Evolutionary conservation across 2,113 vertebrate species (phyloP).

Genomic region (Merops nubicus): DNA sequence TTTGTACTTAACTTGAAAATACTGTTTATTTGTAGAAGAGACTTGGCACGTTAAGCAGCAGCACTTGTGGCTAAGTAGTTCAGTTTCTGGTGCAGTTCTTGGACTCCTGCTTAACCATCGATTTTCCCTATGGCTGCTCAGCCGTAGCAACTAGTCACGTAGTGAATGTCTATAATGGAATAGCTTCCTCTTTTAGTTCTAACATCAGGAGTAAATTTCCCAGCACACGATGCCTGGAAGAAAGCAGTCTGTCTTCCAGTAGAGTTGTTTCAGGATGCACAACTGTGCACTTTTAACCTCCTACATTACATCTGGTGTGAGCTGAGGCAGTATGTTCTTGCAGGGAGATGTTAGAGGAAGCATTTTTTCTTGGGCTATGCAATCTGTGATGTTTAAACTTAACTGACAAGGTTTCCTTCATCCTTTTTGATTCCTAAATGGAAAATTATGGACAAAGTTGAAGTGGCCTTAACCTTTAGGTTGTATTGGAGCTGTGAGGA

Average conservation of each 20-base stretch:
- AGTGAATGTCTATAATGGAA: neutral
- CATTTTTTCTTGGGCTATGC: neutral
- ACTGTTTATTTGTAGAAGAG: neutral
- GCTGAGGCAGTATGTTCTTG: neutral
- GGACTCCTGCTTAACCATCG: neutral
- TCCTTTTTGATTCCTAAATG: neutral
- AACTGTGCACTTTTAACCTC: neutral
- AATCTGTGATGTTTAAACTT: neutral
- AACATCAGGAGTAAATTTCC: neutral
- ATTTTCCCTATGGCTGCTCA: neutral
- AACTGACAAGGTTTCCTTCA: neutral
- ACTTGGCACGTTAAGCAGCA: neutral
- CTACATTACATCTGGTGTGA: neutral
- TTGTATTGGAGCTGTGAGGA: neutral
- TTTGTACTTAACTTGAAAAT: conserved; percentile 10
- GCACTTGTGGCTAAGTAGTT: neutral
- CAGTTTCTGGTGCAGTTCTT: neutral
- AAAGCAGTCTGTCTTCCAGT: neutral
- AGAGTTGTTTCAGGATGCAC: neutral
- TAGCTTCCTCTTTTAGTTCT: neutral
- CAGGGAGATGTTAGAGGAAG: neutral
- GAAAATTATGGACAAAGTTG: neutral
- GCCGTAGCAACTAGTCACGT: neutral
- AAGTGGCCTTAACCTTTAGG: conserved; percentile 29
- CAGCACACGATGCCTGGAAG: neutral